Evolutionary conservation across 2,113 vertebrate species (phyloP).

Genomic region (Equus przewalskii): DNA sequence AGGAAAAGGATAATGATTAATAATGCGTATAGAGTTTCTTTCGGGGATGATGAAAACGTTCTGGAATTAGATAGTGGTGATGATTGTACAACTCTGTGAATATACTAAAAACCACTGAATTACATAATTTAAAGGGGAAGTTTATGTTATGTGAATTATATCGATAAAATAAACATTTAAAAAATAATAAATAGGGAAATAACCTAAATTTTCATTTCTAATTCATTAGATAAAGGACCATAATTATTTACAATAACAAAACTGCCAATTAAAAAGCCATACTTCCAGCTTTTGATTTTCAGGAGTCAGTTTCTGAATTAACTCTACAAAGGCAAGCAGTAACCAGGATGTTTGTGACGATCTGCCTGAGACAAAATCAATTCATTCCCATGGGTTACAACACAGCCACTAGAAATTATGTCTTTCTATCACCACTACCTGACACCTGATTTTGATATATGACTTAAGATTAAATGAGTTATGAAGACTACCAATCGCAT

Average conservation of each 20-base stretch:
- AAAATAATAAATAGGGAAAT: background rate
- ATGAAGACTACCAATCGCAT: background rate
- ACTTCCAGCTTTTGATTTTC: background rate
- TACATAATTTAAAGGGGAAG: background rate
- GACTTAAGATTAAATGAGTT: background rate
- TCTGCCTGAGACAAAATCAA: background rate
- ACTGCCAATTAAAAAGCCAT: background rate
- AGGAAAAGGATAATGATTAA: background rate
- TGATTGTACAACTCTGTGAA: background rate
- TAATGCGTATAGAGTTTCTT: background rate
- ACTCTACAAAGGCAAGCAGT: background rate
- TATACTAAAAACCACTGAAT: background rate
- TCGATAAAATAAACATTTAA: background rate
- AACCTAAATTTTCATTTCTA: conserved; percentile 33
- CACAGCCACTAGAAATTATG: background rate
- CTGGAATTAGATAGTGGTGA: background rate
- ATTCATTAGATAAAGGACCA: background rate
- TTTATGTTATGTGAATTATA: background rate
- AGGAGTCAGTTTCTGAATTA: conserved; percentile 36
- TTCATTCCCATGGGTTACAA: background rate
- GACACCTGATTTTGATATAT: background rate
- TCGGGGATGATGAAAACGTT: background rate
- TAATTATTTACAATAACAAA: background rate
- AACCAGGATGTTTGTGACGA: background rate
- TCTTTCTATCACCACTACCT: background rate